A percentile compares a stretch with the other conserved stretches of the same genome.
phyloP scores from a whole-genome alignment of 2,113 vertebrate species.

The Syngnathus floridae region DNA sequence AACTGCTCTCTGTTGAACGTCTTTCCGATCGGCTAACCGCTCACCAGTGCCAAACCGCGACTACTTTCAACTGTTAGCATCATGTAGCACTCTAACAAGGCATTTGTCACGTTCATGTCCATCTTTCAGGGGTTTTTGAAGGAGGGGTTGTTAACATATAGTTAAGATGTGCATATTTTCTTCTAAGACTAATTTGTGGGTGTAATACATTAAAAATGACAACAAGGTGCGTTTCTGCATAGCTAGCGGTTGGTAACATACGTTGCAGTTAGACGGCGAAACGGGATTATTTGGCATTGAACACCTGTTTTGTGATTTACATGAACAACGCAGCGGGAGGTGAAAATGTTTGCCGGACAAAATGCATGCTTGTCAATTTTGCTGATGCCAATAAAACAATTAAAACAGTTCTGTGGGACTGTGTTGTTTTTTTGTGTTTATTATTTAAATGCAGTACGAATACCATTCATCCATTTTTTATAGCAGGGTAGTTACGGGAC shows the following conservation, averaged over 20 bases:
- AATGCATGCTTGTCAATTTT: constrained; percentile 72
- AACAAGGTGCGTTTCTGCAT: constrained; percentile 36
- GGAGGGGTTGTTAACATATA: constrained; percentile 15
- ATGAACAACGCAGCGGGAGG: constrained; percentile 38
- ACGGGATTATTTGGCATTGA: constrained; percentile 37
- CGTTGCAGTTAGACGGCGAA: constrained; percentile 35
- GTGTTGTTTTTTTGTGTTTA: not conserved
- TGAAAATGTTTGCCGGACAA: constrained; percentile 48
- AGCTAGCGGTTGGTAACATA: constrained; percentile 26
- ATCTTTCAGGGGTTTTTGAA: constrained; percentile 27
- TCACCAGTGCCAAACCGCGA: constrained; percentile 45
- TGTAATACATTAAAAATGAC: constrained; percentile 22
- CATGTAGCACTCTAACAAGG: constrained; percentile 28
- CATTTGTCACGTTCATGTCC: constrained; percentile 31
- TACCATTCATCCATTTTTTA: too few relatives aligned
- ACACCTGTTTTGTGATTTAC: constrained; percentile 32
- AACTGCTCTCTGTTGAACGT: constrained; percentile 54
- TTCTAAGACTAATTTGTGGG: constrained; percentile 33
- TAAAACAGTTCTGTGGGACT: constrained; percentile 22
- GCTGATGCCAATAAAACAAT: constrained; percentile 75
- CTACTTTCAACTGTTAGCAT: constrained; percentile 36
- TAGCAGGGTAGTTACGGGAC: too few relatives aligned
- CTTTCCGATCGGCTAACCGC: constrained; percentile 40
- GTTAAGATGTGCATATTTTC: constrained; percentile 29
- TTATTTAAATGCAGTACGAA: not conserved